phyloP scores from a whole-genome alignment of 2,888 invertebrate species.

The Synanthedon formicaeformis region DNA sequence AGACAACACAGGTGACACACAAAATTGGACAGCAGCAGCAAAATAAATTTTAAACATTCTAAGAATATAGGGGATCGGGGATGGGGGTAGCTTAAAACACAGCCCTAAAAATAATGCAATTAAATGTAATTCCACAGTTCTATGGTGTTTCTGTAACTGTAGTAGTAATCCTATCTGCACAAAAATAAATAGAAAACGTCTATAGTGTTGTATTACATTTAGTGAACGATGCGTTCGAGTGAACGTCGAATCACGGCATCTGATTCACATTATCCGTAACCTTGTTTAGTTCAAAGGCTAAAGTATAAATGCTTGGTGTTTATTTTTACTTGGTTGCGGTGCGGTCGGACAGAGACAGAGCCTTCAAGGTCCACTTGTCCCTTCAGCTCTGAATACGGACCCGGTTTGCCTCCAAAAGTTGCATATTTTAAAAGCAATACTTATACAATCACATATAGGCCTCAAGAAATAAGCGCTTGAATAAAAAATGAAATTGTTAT shows the following conservation, averaged over 20 bases:
- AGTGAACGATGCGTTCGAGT: slow-evolving; percentile 26
- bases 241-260: slow-evolving; percentile 29
- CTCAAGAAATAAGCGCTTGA: slow-evolving; percentile 13
- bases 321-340: slow-evolving; percentile 32
- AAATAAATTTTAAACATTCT: slow-evolving; percentile 1
- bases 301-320: slow-evolving; percentile 18
- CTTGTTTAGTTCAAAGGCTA: slow-evolving; percentile 43
- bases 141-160: not conserved
- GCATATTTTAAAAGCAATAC: slow-evolving; percentile 26
- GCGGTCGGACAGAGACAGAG: slow-evolving; percentile 11
- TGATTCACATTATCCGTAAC: slow-evolving; percentile 29
- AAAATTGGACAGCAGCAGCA: slow-evolving; percentile 3
- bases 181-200: slow-evolving; percentile 14
- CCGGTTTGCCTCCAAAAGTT: slow-evolving; percentile 47
- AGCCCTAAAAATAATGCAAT: not conserved
- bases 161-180: not conserved
- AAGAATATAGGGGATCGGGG: slow-evolving; percentile 2
- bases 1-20: slow-evolving; percentile 15
- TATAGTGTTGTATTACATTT: slow-evolving; percentile 24
- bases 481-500: slow-evolving; percentile 24
- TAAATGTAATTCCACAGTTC: not conserved
- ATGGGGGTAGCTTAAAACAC: slow-evolving; percentile 1
- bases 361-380: slow-evolving; percentile 49
- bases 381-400: slow-evolving; percentile 41
- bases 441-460: slow-evolving; percentile 12